Conservation (phyloP, 2,888 invertebrate genomes). For the Leucophora obtusa region DNA sequence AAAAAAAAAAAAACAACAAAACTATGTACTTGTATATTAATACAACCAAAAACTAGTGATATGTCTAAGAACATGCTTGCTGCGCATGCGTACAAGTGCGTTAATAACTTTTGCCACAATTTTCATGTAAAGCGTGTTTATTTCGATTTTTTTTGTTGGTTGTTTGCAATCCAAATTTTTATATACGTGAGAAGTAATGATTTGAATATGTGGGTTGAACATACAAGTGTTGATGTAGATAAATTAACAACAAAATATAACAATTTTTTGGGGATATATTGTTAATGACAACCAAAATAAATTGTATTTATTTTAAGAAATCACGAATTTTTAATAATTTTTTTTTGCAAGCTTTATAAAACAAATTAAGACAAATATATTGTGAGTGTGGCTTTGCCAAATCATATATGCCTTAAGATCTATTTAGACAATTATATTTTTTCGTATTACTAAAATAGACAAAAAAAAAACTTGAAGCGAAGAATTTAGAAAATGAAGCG, state of each 20-base stretch:
- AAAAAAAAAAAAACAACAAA: not conserved
- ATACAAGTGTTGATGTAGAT: constrained; percentile 59
- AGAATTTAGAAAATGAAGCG: no score
- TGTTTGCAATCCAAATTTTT: constrained; percentile 45
- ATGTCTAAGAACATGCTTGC: constrained; percentile 11
- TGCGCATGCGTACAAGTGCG: constrained; percentile 45
- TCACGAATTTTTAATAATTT: not conserved
- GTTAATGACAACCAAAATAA: constrained; percentile 52
- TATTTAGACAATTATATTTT: no score
- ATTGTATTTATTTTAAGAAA: not conserved
- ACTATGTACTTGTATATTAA: not conserved
- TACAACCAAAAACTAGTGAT: constrained; percentile 3
- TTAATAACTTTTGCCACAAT: constrained; percentile 49
- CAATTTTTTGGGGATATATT: constrained; percentile 35
- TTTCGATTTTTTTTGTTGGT: constrained; percentile 22
- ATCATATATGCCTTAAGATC: no score
- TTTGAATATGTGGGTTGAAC: constrained; percentile 60
- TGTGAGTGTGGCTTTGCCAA: no score
- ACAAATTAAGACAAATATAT: no score
- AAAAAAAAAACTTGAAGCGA: no score
- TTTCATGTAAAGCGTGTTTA: constrained; percentile 32
- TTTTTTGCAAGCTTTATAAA: not conserved
- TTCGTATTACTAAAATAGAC: no score
- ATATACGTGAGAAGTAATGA: constrained; percentile 33
- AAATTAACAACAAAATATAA: constrained; percentile 54